These are phyloP conservation scores for Bombus cullumanus DNA, from an alignment of 1,140 invertebrate genomes.

Conservation along the genomic window DNA sequence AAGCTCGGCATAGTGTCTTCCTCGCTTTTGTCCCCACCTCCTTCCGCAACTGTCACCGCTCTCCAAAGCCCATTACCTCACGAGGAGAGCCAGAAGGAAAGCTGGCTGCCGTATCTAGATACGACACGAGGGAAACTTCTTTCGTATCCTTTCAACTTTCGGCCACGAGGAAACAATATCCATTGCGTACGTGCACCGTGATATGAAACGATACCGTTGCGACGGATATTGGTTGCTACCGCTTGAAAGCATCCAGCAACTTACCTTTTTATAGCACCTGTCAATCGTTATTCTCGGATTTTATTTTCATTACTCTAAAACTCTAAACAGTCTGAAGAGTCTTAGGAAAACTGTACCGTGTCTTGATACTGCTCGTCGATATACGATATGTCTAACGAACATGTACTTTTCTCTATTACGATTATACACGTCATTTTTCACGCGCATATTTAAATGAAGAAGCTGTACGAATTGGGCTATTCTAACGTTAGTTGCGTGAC, in stretches of 20 bases:
- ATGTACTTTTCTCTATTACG: too few species aligned
- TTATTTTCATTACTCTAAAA: constrained; percentile 26
- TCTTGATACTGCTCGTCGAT: not conserved
- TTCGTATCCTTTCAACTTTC: constrained; percentile 66
- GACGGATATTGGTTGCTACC: constrained; percentile 43
- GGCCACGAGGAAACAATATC: constrained; percentile 51
- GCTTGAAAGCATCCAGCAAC: constrained; percentile 38
- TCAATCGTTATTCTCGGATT: constrained; percentile 36
- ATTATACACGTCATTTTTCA: too few species aligned
- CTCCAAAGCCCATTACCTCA: constrained; percentile 45
- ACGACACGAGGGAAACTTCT: constrained; percentile 55
- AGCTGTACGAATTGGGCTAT: too few species aligned
- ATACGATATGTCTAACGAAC: not conserved
- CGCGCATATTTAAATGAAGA: too few species aligned
- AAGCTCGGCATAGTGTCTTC: constrained; percentile 51
- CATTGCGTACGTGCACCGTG: constrained; percentile 39
- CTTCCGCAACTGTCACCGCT: constrained; percentile 42
- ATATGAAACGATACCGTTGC: constrained; percentile 39
- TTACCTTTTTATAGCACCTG: constrained; percentile 43
- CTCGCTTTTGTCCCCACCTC: constrained; percentile 43
- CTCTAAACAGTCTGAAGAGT: not conserved
- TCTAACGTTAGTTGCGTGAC: too few species aligned
- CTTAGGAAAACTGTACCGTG: not conserved
- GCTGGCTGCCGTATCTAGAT: constrained; percentile 30
- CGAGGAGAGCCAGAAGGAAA: constrained; percentile 18